These are phyloP conservation scores for Lycophotia porphyrea DNA, from an alignment of 2,888 invertebrate species.

Conservation along the genomic window DNA sequence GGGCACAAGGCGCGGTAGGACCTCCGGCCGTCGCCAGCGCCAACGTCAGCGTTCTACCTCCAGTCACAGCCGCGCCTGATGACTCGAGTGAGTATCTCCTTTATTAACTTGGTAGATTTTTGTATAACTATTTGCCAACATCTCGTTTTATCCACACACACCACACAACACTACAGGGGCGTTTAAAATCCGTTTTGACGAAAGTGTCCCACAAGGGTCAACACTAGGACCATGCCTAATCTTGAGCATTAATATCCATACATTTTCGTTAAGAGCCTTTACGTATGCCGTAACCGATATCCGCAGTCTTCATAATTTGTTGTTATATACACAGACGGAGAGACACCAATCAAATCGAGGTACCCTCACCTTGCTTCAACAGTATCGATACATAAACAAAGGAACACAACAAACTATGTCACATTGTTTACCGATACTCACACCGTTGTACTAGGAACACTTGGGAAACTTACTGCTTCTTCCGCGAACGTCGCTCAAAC, in stretches of 20 bases:
- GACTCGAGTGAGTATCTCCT: constrained; percentile 83
- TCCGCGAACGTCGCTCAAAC: constrained; percentile 73
- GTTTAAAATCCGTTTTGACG: background rate
- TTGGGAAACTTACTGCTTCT: constrained; percentile 71
- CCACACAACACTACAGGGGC: background rate
- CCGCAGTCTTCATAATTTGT: background rate
- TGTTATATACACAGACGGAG: background rate
- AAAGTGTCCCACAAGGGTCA: background rate
- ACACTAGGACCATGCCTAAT: background rate
- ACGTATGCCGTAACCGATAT: background rate
- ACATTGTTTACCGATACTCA: constrained; percentile 74
- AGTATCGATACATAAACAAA: constrained; percentile 62
- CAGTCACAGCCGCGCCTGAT: constrained; percentile 85
- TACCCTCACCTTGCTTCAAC: constrained; percentile 43
- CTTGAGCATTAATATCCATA: background rate
- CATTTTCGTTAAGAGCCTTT: too few species aligned
- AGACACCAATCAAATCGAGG: constrained; percentile 1
- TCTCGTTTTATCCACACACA: too few species aligned
- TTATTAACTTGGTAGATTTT: background rate
- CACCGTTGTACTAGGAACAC: constrained; percentile 73
- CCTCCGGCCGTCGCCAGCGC: constrained; percentile 90
- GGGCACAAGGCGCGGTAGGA: constrained; percentile 93
- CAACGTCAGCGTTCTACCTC: constrained; percentile 87
- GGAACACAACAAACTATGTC: constrained; percentile 69
- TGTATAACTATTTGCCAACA: background rate